Evolutionary conservation across 2,888 invertebrate genomes (phyloP).

Genomic region (Scaptomyza parva): DNA sequence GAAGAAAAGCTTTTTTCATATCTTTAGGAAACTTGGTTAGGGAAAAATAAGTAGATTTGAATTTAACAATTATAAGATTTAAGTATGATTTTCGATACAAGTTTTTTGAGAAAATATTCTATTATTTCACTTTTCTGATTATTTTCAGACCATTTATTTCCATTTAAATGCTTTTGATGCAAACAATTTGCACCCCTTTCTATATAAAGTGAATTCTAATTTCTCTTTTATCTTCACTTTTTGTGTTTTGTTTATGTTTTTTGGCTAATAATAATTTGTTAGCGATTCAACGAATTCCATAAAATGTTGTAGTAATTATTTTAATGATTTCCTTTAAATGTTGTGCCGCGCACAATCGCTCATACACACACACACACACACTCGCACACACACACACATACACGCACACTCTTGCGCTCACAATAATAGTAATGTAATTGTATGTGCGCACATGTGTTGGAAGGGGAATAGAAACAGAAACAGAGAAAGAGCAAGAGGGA

Average conservation of each 20-base stretch:
- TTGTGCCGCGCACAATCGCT: constrained; percentile 46
- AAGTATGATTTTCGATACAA: too few relatives aligned
- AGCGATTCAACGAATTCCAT: constrained; percentile 70
- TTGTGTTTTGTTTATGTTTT: constrained; percentile 25
- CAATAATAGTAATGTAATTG: constrained; percentile 68
- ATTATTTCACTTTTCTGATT: too few relatives aligned
- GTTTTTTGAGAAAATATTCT: too few relatives aligned
- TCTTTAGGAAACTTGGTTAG: too few relatives aligned
- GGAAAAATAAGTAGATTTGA: too few relatives aligned
- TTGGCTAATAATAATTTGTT: constrained; percentile 65
- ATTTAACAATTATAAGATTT: too few relatives aligned
- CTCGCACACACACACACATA: constrained; percentile 25
- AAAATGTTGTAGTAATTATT: constrained; percentile 81
- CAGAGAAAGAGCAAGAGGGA: constrained; percentile 19
- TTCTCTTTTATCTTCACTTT: constrained; percentile 15
- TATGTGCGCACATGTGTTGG: constrained; percentile 52
- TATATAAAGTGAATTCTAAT: constrained; percentile 29
- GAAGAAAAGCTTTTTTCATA: too few relatives aligned
- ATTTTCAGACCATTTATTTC: not conserved
- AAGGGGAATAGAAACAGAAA: constrained; percentile 3
- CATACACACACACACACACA: constrained; percentile 20
- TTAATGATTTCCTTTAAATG: constrained; percentile 84
- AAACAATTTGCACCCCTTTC: constrained; percentile 29
- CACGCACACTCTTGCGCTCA: constrained; percentile 17
- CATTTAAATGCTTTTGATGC: not conserved